phyloP scores from a whole-genome alignment of 2,797 vertebrate genomes.

The Threskiornis aethiopicus region DNA sequence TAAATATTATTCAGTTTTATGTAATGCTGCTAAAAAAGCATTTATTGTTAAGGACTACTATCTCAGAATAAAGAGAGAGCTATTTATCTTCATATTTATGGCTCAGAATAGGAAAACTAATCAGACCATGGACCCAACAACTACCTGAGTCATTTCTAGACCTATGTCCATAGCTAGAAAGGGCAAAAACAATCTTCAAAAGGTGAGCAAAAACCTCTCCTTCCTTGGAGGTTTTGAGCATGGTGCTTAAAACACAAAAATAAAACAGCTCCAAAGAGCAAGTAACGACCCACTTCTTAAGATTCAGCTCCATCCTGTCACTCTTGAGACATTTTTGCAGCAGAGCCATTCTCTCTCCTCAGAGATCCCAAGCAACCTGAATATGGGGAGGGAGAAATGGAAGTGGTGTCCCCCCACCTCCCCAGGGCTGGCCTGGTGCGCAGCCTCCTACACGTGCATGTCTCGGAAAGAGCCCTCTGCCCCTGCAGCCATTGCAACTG shows the following conservation, averaged over 20 bases:
- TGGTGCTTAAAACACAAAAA: not conserved
- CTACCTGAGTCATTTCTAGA: not conserved
- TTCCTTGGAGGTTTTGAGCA: not conserved
- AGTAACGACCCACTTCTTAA: not conserved
- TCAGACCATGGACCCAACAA: not conserved
- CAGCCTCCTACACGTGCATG: fast-evolving
- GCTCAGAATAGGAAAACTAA: not conserved
- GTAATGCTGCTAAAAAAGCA: not conserved
- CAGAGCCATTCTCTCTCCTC: not conserved
- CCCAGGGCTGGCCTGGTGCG: not conserved
- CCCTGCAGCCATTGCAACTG: not conserved
- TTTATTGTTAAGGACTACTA: not conserved
- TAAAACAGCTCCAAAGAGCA: not conserved
- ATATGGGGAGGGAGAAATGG: not conserved
- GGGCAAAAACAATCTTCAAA: not conserved
- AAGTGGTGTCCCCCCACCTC: not conserved
- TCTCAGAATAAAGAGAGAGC: not conserved
- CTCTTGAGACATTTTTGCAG: not conserved
- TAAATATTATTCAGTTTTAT: not conserved
- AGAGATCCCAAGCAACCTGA: not conserved
- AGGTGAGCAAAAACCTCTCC: not conserved
- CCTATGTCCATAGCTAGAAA: not conserved
- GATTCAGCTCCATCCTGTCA: not conserved
- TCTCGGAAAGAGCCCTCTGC: not conserved
- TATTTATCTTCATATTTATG: not conserved